Evolutionary conservation across 2,113 vertebrate genomes (phyloP).

Genomic region (Nesogale talazaci): DNA sequence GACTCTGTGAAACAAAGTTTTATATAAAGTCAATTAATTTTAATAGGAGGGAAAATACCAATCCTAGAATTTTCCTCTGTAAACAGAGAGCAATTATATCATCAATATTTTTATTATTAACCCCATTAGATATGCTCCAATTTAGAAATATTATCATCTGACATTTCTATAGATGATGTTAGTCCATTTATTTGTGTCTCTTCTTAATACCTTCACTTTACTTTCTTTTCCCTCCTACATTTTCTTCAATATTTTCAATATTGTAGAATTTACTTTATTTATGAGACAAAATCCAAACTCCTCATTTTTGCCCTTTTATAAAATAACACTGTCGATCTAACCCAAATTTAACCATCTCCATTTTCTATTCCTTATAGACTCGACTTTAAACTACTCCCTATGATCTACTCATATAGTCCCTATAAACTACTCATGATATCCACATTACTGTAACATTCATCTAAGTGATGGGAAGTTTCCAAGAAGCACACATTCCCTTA

Average conservation of each 20-base stretch:
- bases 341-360: not conserved
- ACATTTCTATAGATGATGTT: not conserved
- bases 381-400: not conserved
- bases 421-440: not conserved
- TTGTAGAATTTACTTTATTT: not conserved
- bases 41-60: not conserved
- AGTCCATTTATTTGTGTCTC: not conserved
- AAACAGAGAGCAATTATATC: not conserved
- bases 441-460: not conserved
- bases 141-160: not conserved
- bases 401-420: too few relatives aligned
- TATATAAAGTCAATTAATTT: not conserved
- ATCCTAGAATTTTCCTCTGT: not conserved
- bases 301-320: not conserved
- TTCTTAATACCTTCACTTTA: not conserved
- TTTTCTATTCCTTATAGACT: not conserved
- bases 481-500: not conserved
- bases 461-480: not conserved
- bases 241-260: not conserved
- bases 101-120: not conserved
- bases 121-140: not conserved
- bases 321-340: not conserved
- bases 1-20: not conserved
- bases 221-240: not conserved
- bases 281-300: conserved; percentile 19